Percentiles rank a stretch among this genome's conserved stretches.
Conservation (phyloP, 2,797 vertebrate genomes). For the Psittacula derbiana region DNA sequence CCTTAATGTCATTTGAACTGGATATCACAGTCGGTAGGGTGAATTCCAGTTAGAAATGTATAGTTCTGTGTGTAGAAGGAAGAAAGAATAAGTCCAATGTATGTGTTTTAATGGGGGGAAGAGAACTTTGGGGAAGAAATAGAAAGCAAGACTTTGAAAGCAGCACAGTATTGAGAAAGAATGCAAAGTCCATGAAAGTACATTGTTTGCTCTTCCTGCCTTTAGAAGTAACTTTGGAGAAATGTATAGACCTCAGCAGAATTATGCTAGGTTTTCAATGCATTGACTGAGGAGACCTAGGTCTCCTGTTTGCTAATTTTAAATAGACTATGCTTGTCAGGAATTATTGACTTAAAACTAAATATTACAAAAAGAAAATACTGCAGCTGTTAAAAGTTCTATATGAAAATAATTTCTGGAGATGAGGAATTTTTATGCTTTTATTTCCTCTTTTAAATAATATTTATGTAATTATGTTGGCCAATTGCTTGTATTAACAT, state of each 20-base stretch:
- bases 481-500: constrained; percentile 2
- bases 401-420: background rate
- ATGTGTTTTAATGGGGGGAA: background rate
- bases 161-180: background rate
- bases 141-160: background rate
- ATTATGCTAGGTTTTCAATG: background rate
- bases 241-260: background rate
- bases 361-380: background rate
- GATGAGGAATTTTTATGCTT: background rate
- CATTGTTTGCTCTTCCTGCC: background rate
- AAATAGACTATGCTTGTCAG: background rate
- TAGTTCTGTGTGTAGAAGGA: background rate
- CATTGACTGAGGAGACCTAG: background rate
- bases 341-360: background rate
- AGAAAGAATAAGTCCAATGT: background rate
- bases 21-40: background rate
- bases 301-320: background rate
- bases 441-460: constrained; percentile 34
- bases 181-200: background rate
- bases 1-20: background rate
- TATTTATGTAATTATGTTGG: background rate
- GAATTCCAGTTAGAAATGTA: background rate
- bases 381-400: background rate
- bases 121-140: background rate
- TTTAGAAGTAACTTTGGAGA: background rate